Evolutionary conservation across 37 sponge, comb jelly and placozoan species (phyloP).

Genomic region (Agelas oroides): DNA sequence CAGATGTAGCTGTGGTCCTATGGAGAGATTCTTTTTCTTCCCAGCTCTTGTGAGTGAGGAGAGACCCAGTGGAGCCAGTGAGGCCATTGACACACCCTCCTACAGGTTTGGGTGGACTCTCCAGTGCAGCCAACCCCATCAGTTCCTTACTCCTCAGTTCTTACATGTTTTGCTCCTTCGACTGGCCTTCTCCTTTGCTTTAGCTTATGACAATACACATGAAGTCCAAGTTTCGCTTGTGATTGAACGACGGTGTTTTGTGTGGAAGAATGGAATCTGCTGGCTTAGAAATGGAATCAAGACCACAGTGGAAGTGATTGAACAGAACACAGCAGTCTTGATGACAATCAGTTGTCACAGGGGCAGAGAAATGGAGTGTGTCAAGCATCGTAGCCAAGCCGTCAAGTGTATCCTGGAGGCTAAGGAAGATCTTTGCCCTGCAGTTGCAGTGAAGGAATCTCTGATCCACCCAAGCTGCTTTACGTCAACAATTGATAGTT

Average conservation of each 20-base stretch:
- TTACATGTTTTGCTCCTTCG: neutral
- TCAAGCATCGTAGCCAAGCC: neutral
- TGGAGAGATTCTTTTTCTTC: neutral
- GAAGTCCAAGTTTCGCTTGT: neutral
- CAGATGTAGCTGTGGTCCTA: no score
- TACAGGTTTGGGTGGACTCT: slow-evolving; percentile 19
- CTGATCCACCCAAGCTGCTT: neutral
- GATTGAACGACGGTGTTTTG: neutral
- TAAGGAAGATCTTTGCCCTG: neutral
- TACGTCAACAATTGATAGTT: no score
- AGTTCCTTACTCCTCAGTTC: neutral
- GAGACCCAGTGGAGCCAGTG: neutral
- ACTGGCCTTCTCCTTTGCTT: neutral
- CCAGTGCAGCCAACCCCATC: neutral
- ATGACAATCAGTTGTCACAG: neutral
- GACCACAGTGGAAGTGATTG: slow-evolving; percentile 5
- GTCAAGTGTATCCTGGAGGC: slow-evolving; percentile 12
- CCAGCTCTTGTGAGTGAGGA: slow-evolving; percentile 1
- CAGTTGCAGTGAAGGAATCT: neutral
- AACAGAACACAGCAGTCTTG: neutral
- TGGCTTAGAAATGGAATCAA: neutral
- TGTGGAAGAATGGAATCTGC: neutral
- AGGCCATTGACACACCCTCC: neutral
- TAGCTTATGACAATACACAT: neutral
- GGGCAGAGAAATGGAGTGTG: slow-evolving; percentile 24